Base-by-base conservation (phyloP, 1,140 invertebrate genomes). In the Drosophila willistoni region DNA sequence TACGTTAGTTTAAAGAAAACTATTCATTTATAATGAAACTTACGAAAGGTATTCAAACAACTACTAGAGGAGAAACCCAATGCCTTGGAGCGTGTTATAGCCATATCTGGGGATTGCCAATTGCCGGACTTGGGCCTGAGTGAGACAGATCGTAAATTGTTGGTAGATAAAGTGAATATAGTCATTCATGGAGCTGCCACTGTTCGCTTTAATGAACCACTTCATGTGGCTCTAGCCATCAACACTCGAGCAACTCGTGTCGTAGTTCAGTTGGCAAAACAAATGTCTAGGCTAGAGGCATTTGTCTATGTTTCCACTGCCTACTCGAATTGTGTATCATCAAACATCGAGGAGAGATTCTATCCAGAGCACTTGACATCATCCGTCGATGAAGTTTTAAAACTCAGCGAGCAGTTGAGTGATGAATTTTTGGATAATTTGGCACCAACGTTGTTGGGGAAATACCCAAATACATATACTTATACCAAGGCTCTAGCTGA, bases 171-270 rank as follows among this genome's bases (percentile, higher is more conserved):
- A 55, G 94, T 96, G 2, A 71, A 95, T 12, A 92, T 98, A 22
- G 94, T 98, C 0, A 95, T 98, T 79, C 97, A 98, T 79, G 95
- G 94, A 7, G 97, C 97, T 0, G 98, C 97, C 0, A 97, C 97
- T 1, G 94, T 98, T 1, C 72, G 68, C 92, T 98, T 98, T 92
- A 96, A 96, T 78, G 97, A 98, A 85, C 94, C 95, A 0, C 92
- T 98, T 9, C 94, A 94, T 85, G 87, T 92, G 4, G 94, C 95
- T 0, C 90, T 95, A 0, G 92, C 92, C 1, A 91, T 95, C 25
- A 95, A 95, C 73, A 93, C 95, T 0, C 90, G 93, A 12, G 94
- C 94, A 0, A 95, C 94, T 0, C 93, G 93, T 6, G 89, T 92
- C 1, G 72, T 90, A 60, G 44, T 95, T 9, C 91, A 94, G 19